Evolutionary conservation across 2,888 invertebrate genomes (phyloP), one percentile per base, ranked within the genome.

Genomic region (Mechanitis mazaeus): DNA sequence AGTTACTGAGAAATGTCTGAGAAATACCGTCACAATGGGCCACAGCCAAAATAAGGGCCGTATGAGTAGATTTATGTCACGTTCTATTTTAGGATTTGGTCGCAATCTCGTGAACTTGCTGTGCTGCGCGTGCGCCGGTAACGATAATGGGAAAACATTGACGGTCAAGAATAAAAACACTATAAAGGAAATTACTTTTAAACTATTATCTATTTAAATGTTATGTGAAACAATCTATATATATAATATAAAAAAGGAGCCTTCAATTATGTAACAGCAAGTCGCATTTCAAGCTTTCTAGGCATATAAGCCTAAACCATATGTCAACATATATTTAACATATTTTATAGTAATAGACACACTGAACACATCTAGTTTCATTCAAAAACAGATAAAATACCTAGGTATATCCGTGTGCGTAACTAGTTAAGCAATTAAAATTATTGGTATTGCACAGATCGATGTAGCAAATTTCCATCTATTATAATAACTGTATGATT

Each of bases 41-140:
- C 70, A 67, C 71, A 72, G 78, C 81, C 71, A 75, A 85, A 84
- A 83, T 83, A 84, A 83, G 79, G 76, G 75, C 80, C 81, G 82
- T 85, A 85, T 85, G 87, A 84, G 85, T 81, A 83, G 83, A 87
- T 87, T 85, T 84, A 86, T 87, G 87, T 87, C 87, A 86, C 80
- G 80, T 69, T 83, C 84, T 87, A 87, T 87, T 86, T 87, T 75
- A 68, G 81, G 79, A 78, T 69, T 72, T 75, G 77, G 72, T 74
- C 75, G 79, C 73, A 77, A 74, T 75, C 76, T 78, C 80, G 76
- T 85, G 83, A 83, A 83, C 83, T 83, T 84, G 83, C 71, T 59
- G 54, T 60, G 60, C 61, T 76, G 79, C 77, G 81, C 79, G 77
- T 75, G 69, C 63, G 69, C 68, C 69, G 71, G 57, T 60, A 47